phyloP scores from a whole-genome alignment of 2,113 vertebrate species.

The Catharus bicknelli region DNA sequence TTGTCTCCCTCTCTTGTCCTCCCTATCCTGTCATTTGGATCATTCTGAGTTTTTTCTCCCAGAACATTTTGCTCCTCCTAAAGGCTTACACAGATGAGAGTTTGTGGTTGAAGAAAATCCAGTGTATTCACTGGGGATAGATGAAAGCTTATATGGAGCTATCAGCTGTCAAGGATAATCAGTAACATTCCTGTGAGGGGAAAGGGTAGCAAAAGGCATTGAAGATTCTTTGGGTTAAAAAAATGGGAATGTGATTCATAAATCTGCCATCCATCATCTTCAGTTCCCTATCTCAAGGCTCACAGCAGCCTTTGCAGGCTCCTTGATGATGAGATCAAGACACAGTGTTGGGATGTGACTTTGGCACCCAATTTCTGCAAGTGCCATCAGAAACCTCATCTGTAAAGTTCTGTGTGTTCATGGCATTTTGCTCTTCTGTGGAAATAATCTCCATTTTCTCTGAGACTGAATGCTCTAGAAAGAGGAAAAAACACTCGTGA shows the following conservation, averaged over 20 bases:
- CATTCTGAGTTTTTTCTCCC: background rate
- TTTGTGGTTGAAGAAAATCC: background rate
- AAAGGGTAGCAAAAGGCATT: background rate
- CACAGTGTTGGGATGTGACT: background rate
- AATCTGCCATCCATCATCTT: background rate
- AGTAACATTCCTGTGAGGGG: background rate
- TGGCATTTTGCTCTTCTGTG: background rate
- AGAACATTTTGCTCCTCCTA: background rate
- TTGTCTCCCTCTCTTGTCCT: background rate
- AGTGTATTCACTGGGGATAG: background rate
- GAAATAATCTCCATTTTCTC: background rate
- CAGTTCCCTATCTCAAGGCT: background rate
- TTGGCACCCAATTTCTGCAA: background rate
- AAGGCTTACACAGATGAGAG: background rate
- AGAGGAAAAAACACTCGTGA: background rate
- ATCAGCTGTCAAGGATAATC: background rate
- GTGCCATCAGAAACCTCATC: background rate
- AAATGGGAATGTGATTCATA: background rate
- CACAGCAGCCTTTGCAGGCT: background rate
- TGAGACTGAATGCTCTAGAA: background rate
- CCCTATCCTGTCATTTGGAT: background rate
- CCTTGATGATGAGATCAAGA: background rate
- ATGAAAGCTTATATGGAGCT: slow-evolving; percentile 21
- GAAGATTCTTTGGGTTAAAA: background rate
- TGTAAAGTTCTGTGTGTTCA: background rate